A percentile compares a stretch with the other conserved stretches of the same genome.
phyloP scores from a whole-genome alignment of 2,797 vertebrate genomes.

The Podargus strigoides region DNA sequence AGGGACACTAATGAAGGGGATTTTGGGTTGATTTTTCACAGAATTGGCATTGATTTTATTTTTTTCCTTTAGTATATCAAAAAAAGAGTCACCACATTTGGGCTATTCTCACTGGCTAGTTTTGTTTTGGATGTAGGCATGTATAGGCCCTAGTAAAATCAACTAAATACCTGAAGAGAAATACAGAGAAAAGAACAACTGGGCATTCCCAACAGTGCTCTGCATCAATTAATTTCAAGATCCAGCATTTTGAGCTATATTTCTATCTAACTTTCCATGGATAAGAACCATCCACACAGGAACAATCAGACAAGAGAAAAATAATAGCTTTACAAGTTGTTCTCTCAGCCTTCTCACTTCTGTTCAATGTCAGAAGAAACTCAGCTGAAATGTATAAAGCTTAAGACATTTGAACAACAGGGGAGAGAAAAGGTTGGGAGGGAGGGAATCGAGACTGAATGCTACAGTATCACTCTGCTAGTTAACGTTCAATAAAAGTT shows the following conservation, averaged over 20 bases:
- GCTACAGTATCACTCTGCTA: neutral
- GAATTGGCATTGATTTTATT: neutral
- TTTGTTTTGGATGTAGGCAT: neutral
- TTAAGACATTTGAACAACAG: constrained; percentile 27
- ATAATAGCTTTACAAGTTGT: neutral
- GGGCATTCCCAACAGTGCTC: neutral
- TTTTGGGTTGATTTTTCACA: neutral
- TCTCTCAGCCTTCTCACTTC: constrained; percentile 27
- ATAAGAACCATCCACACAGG: neutral
- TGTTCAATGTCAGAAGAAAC: constrained; percentile 34
- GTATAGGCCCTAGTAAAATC: neutral
- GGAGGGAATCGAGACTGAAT: neutral
- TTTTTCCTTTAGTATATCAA: neutral
- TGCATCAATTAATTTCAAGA: neutral
- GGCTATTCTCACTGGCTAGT: neutral
- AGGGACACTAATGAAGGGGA: neutral
- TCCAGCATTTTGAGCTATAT: neutral
- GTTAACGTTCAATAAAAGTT: constrained; percentile 60
- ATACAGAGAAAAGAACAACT: neutral
- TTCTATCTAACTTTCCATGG: neutral
- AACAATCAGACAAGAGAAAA: neutral
- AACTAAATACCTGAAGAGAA: neutral
- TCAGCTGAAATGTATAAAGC: constrained; percentile 34
- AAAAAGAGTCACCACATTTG: neutral
- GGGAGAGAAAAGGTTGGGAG: neutral